These are phyloP conservation scores for Leucozona laternaria DNA, from an alignment of 2,888 invertebrate genomes.

Conservation along the genomic window DNA sequence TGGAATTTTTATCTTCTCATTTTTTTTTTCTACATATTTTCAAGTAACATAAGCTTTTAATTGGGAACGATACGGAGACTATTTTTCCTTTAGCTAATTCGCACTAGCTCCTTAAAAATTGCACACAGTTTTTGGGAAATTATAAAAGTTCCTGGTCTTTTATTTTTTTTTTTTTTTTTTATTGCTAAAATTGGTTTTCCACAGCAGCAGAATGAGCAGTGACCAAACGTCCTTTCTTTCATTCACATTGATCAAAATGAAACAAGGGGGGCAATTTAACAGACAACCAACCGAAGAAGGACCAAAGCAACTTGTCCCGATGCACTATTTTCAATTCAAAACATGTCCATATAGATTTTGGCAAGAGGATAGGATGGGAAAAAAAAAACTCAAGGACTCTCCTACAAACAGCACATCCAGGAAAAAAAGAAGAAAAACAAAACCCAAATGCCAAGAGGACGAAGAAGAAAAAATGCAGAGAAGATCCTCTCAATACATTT, in stretches of 20 bases:
- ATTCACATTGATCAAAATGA: slow-evolving; percentile 70
- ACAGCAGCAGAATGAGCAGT: slow-evolving; percentile 16
- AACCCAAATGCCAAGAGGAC: neutral
- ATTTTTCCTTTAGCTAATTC: slow-evolving; percentile 61
- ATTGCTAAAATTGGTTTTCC: slow-evolving; percentile 65
- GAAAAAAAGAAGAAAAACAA: slow-evolving; percentile 48
- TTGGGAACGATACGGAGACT: slow-evolving; percentile 62
- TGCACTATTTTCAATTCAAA: slow-evolving; percentile 75
- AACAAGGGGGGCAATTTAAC: slow-evolving; percentile 69
- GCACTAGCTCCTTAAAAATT: slow-evolving; percentile 67
- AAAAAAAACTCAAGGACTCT: slow-evolving; percentile 41
- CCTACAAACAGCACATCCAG: slow-evolving; percentile 43
- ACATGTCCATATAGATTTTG: slow-evolving; percentile 73
- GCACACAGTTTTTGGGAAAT: slow-evolving; percentile 51
- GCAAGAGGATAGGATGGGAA: slow-evolving; percentile 26
- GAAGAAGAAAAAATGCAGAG: slow-evolving; percentile 28
- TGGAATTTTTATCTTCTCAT: slow-evolving; percentile 21
- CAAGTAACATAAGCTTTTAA: slow-evolving; percentile 73
- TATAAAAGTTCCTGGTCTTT: slow-evolving; percentile 31
- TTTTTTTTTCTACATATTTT: slow-evolving; percentile 1
- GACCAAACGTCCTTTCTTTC: slow-evolving; percentile 45
- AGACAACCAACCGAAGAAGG: slow-evolving; percentile 44
- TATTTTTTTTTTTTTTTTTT: slow-evolving; percentile 43
- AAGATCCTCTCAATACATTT: slow-evolving; percentile 74
- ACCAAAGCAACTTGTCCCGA: slow-evolving; percentile 32